Conservation (phyloP, 2,888 invertebrate species). For the Malthinus seriepunctatus region DNA sequence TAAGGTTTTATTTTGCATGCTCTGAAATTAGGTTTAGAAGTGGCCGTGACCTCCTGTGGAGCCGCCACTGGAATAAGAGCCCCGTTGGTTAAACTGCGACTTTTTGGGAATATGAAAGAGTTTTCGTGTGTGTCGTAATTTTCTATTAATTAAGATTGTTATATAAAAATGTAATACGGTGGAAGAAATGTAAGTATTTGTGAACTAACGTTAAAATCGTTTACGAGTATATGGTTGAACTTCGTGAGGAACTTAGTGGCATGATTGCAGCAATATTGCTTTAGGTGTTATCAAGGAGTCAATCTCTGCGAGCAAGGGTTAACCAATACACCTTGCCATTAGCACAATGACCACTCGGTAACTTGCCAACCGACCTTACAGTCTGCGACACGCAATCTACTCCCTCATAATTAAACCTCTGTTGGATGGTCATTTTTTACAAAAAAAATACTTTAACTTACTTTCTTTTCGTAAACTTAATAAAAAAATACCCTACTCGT, state of each 20-base stretch:
- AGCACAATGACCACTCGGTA: slow-evolving; percentile 50
- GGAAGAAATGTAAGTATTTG: slow-evolving; percentile 21
- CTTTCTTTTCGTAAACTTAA: neutral
- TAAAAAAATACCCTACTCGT: slow-evolving; percentile 10
- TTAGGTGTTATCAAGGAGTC: slow-evolving; percentile 48
- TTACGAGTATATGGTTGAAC: slow-evolving; percentile 23
- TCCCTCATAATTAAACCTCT: slow-evolving; percentile 28
- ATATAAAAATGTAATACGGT: slow-evolving; percentile 19
- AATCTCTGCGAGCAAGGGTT: slow-evolving; percentile 50
- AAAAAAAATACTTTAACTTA: slow-evolving; percentile 15
- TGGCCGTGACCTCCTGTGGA: too few species aligned
- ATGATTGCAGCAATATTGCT: slow-evolving; percentile 53
- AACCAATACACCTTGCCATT: slow-evolving; percentile 51
- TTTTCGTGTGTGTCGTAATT: too few species aligned
- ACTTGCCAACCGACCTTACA: slow-evolving; percentile 36
- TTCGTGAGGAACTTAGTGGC: slow-evolving; percentile 41
- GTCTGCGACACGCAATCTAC: slow-evolving; percentile 39
- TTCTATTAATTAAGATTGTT: slow-evolving; percentile 7
- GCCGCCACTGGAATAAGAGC: too few species aligned
- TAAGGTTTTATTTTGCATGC: too few species aligned
- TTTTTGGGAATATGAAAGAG: too few species aligned
- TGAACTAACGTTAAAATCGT: slow-evolving; percentile 22
- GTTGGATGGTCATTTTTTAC: slow-evolving; percentile 29
- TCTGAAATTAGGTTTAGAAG: too few species aligned
- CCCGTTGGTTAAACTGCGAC: too few species aligned